These are phyloP conservation scores for Margaritifera margaritifera DNA, from an alignment of 2,888 invertebrate genomes.

Conservation along the genomic window DNA sequence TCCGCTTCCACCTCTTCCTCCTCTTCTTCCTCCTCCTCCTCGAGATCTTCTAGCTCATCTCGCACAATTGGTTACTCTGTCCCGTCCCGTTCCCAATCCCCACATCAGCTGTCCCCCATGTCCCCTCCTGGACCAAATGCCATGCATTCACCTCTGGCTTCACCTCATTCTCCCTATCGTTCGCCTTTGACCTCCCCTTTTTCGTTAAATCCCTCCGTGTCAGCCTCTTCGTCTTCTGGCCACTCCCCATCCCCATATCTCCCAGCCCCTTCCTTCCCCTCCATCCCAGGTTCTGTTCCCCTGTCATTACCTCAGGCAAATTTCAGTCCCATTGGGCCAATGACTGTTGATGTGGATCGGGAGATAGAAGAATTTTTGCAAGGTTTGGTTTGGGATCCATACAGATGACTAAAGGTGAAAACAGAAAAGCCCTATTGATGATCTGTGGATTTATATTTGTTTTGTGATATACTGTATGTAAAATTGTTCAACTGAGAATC, in stretches of 20 bases:
- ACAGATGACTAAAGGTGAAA: constrained; percentile 5
- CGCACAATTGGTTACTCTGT: constrained; percentile 35
- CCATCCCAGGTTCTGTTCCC: constrained; percentile 22
- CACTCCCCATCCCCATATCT: constrained; percentile 22
- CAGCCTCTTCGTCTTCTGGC: constrained; percentile 12
- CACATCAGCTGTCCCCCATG: constrained; percentile 32
- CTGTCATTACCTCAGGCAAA: constrained; percentile 16
- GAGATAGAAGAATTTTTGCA: constrained; percentile 63
- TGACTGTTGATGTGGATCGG: constrained; percentile 42
- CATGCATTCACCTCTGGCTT: not conserved
- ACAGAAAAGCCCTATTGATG: too few relatives aligned
- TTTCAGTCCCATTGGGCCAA: constrained; percentile 15
- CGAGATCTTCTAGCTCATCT: constrained; percentile 33
- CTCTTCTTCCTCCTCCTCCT: constrained; percentile 36
- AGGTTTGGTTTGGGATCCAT: constrained; percentile 48
- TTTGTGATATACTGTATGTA: too few relatives aligned
- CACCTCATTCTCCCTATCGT: constrained; percentile 6
- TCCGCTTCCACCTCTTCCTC: constrained; percentile 34
- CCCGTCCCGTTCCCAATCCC: constrained; percentile 24
- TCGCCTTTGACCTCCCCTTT: constrained; percentile 25
- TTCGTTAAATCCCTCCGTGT: constrained; percentile 26
- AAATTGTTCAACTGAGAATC: too few relatives aligned
- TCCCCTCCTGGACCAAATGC: constrained; percentile 3
- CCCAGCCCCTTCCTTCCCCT: constrained; percentile 26
- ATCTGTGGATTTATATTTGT: too few relatives aligned